Percentiles rank a stretch among this genome's conserved stretches.
phyloP scores from a whole-genome alignment of 1,140 invertebrate genomes.

The Trichonephila inaurata region DNA sequence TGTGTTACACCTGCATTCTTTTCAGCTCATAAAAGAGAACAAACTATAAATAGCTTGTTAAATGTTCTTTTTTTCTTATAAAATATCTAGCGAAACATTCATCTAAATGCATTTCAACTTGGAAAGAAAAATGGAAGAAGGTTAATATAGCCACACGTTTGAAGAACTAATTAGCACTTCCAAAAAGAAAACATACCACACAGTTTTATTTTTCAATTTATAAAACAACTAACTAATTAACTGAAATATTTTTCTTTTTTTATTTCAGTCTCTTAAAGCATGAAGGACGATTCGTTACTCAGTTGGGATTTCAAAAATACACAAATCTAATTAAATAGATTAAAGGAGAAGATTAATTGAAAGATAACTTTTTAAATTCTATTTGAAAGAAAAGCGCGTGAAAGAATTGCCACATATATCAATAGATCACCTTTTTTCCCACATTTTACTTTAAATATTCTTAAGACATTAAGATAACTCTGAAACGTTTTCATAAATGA shows the following conservation, averaged over 20 bases:
- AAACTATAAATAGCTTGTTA: neutral
- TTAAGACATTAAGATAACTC: neutral
- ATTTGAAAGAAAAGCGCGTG: neutral
- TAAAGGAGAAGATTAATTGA: slow-evolving; percentile 22
- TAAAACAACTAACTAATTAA: slow-evolving; percentile 14
- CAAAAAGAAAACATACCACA: neutral
- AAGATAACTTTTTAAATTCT: neutral
- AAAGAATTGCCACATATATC: neutral
- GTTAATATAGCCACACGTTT: neutral
- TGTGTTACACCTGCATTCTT: neutral
- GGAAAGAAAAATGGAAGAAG: neutral
- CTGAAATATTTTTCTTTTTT: neutral
- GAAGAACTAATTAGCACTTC: slow-evolving; percentile 7
- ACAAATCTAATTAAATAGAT: neutral
- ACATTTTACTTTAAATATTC: neutral
- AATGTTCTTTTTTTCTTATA: neutral
- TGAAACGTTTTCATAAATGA: neutral
- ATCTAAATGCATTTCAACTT: neutral
- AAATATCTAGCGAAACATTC: neutral
- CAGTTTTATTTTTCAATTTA: slow-evolving; percentile 31
- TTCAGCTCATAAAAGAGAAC: neutral
- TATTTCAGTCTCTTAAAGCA: neutral
- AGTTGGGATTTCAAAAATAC: slow-evolving; percentile 30
- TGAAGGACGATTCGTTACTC: neutral
- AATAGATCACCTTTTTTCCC: neutral